Evolutionary conservation across 2,888 invertebrate genomes (phyloP).

Genomic region (Palloptera scutellata): DNA sequence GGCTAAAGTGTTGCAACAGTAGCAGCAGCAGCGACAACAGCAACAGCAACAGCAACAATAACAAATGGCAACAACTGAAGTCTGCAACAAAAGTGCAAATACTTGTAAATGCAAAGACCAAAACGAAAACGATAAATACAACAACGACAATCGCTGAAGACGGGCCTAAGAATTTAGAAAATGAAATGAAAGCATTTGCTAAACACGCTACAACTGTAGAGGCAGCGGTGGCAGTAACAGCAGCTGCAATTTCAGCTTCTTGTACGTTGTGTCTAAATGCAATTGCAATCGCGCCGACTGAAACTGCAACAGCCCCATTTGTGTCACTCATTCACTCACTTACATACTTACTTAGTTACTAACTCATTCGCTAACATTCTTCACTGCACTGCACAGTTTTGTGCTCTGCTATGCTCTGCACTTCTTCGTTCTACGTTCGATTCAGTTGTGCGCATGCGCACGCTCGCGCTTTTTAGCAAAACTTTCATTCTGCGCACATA

Average conservation of each 20-base stretch:
- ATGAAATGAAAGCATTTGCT: constrained; percentile 39
- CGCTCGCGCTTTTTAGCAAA: neutral
- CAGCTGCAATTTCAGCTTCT: constrained; percentile 6
- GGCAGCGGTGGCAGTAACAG: neutral
- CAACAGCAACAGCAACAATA: neutral
- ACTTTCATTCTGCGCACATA: constrained; percentile 28
- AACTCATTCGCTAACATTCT: no score
- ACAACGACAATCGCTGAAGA: constrained; percentile 5
- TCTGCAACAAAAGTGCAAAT: no score
- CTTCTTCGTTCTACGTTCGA: no score
- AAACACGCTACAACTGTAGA: constrained; percentile 18
- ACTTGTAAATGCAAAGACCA: no score
- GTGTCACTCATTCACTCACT: constrained; percentile 23
- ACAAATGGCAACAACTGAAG: no score
- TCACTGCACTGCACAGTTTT: no score
- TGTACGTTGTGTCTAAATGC: neutral
- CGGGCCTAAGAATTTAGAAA: constrained; percentile 39
- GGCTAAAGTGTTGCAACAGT: neutral
- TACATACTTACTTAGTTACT: neutral
- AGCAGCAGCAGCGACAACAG: constrained; percentile 1
- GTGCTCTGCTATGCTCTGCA: no score
- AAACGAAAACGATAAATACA: neutral
- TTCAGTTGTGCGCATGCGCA: neutral
- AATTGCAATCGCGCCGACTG: neutral
- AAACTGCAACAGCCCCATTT: constrained; percentile 14